Evolutionary conservation across 2,797 vertebrate genomes (phyloP), one percentile per base, ranked within the genome.

Genomic region (Scomberomorus guttatus): DNA sequence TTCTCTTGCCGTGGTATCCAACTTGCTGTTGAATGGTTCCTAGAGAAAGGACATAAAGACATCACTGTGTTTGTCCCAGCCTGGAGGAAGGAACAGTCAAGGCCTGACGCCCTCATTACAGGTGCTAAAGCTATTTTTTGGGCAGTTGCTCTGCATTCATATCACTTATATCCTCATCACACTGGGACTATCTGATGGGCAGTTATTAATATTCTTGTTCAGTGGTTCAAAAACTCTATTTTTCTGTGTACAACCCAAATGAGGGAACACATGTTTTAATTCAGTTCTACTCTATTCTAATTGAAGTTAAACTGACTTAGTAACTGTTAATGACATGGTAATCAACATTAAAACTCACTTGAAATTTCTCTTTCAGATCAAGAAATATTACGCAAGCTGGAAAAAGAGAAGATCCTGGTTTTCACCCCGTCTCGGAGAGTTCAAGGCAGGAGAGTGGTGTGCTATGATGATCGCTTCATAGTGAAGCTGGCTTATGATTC

Each of bases 381-480:
- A 95, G 98, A 99, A 94, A 97, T 99, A 86, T 91, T 99, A 78
- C 96, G 97, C 66, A 99, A 97, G 92, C 94, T 99, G 89, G 98
- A 99, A 89, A 99, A 99, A 83, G 98, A 99, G 92, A 99, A 99
- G 93, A 98, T 99, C 81, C 96, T 99, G 65, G 98, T 99, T 83
- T 99, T 99, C 90, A 99, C 98, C 29, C 98, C 98, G 3, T 99
- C 98, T 63, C 96, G 98, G 72, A 96, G 98, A 82, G 98, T 99
- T 83, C 98, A 99, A 91, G 98, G 98, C 82, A 94, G 98, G 83
- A 97, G 98, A 84, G 98, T 99, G 44, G 98, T 99, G 89, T 99
- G 98, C 94, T 99, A 99, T 11, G 98, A 99, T 77, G 98, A 99
- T 93, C 97, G 98, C 79, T 99, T 99, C 94, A 99, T 99, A 91